Base-by-base conservation (phyloP, 2,888 invertebrate genomes). In the Parapristionchus giblindavisi region DNA sequence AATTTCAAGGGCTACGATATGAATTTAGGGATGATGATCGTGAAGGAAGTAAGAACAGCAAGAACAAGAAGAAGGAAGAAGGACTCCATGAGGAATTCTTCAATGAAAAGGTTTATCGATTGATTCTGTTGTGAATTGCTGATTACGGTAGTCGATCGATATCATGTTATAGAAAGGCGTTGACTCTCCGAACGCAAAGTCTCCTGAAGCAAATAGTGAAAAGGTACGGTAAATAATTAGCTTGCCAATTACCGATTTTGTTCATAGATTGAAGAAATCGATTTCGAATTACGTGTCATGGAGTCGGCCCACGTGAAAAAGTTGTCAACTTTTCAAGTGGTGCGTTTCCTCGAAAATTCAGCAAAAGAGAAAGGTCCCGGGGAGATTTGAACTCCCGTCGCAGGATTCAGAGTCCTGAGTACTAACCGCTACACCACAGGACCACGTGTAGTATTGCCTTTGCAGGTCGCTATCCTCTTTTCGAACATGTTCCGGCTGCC, bases 41-140 rank as follows among this genome's bases (percentile, higher is more conserved):
- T 40, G 43, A 24, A 21, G 21, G 32, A 29, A 11, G 4, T 5
- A 14, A 36, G 43, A 38, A 21, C 3, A 65, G 43, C 6, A 43
- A 43, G 43, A 65, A 65, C 29, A 65, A 65, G 63, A 65, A 65
- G 38, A 61, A 61, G 63, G 63, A 65, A 14, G 63, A 65, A 17
- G 63, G 43, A 29, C 29, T 17, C 17, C 11, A 29, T 4, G 63
- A 65, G 43, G 3, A 6, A 0, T 65, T 43, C 43, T 17, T 27
- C 43, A 65, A 65, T 29, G 63, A 65, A 29, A 40, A 43, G 43
- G 63, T 43, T 0, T 1, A 27, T 27, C 3, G 29, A 4, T 27
- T 8, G n/a, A n/a, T n/a, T n/a, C n/a, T n/a, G n/a, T n/a, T 56
- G 29, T 43, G 29, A 27, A 14, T 17, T 1, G 27, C 40, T 5